These are phyloP conservation scores for Falcunculus frontatus DNA, from an alignment of 2,113 vertebrate genomes.

Conservation along the genomic window DNA sequence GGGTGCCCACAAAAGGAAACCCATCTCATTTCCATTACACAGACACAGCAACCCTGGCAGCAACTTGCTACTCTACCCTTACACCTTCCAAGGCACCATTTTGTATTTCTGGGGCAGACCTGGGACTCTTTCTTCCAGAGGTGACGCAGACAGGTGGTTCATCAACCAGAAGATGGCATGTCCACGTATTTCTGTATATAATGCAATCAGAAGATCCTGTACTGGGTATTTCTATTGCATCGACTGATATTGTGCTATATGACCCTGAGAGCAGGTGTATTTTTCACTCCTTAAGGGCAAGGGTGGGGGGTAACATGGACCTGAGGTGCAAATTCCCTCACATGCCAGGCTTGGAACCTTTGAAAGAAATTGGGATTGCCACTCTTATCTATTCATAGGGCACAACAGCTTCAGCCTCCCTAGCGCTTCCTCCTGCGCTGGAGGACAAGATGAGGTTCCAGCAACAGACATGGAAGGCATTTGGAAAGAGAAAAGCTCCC, in stretches of 20 bases:
- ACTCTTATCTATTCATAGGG: not conserved
- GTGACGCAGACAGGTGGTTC: not conserved
- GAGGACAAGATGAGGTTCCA: not conserved
- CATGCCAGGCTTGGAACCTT: not conserved
- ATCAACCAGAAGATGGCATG: not conserved
- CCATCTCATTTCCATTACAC: not conserved
- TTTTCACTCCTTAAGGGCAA: not conserved
- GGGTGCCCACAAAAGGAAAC: not conserved
- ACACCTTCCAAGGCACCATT: not conserved
- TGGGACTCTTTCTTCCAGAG: not conserved
- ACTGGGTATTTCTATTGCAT: not conserved
- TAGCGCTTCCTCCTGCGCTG: accelerated
- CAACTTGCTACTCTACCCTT: not conserved
- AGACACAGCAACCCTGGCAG: not conserved
- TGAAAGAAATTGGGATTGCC: not conserved
- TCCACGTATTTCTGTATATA: not conserved
- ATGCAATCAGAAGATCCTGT: not conserved
- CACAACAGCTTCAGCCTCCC: not conserved
- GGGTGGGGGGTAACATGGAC: not conserved
- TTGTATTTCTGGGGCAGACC: not conserved
- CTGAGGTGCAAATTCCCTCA: not conserved
- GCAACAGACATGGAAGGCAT: not conserved
- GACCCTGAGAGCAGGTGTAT: not conserved
- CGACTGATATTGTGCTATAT: not conserved
- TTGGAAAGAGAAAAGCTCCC: not conserved